phyloP scores from a whole-genome alignment of 2,113 vertebrate species.

The Phylloscopus trochilus region DNA sequence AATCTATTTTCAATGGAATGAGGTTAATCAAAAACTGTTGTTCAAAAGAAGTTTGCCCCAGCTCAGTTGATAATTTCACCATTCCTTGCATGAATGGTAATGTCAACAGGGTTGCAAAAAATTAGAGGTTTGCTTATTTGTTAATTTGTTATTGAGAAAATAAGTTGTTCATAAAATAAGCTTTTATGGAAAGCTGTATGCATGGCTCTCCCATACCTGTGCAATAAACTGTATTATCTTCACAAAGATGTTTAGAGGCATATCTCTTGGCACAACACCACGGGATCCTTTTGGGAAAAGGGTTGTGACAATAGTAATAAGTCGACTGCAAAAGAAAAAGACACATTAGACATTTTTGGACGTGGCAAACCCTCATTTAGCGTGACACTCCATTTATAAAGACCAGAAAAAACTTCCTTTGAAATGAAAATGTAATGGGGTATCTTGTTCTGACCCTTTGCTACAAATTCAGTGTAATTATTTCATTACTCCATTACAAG shows the following conservation, averaged over 20 bases:
- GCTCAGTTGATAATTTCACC: neutral
- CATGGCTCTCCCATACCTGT: constrained; percentile 76
- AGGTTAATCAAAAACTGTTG: neutral
- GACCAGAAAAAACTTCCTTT: neutral
- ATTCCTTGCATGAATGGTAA: neutral
- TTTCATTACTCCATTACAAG: neutral
- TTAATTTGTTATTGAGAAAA: neutral
- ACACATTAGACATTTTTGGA: constrained; percentile 38
- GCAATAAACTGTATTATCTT: constrained; percentile 99
- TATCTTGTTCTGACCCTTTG: neutral
- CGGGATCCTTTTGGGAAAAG: constrained; percentile 98
- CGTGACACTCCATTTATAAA: neutral
- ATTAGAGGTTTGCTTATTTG: neutral
- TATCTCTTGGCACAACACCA: constrained; percentile 95
- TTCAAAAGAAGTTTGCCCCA: neutral
- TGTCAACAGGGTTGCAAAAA: neutral
- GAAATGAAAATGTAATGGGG: neutral
- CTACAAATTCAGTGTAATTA: neutral
- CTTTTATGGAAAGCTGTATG: neutral
- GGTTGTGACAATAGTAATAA: constrained; percentile 95
- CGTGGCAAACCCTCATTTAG: neutral
- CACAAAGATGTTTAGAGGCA: constrained; percentile 98
- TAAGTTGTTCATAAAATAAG: neutral
- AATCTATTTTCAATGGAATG: neutral
- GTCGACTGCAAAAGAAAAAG: constrained; percentile 81